Conservation (phyloP, 1,140 invertebrate species). For the Eriocheir sinensis region DNA sequence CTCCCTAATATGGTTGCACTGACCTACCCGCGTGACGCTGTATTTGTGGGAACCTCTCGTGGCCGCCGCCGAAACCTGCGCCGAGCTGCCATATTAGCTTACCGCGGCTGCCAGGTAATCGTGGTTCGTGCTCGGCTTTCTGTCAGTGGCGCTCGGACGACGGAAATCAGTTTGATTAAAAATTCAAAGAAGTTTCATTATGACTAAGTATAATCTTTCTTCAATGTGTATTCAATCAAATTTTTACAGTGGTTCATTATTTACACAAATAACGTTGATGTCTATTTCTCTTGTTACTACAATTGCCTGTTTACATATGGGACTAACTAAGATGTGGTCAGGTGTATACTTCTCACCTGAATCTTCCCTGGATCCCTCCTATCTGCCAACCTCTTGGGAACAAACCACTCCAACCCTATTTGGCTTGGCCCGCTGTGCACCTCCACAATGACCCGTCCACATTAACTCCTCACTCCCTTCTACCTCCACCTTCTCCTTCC, state of each 20-base stretch:
- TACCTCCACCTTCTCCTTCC: not conserved
- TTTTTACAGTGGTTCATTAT: too few relatives aligned
- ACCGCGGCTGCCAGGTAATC: not conserved
- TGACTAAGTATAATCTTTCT: too few relatives aligned
- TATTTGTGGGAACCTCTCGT: conserved; percentile 23
- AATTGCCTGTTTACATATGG: too few relatives aligned
- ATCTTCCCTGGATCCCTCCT: not conserved
- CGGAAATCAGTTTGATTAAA: too few relatives aligned
- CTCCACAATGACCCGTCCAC: too few relatives aligned
- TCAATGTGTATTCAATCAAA: too few relatives aligned
- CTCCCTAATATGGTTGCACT: conserved; percentile 5
- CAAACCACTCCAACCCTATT: not conserved
- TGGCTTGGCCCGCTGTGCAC: not conserved
- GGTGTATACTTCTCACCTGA: not conserved
- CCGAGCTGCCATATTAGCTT: not conserved
- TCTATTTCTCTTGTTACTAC: too few relatives aligned
- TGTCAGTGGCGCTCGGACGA: too few relatives aligned
- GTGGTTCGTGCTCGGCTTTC: not conserved
- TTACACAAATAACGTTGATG: too few relatives aligned
- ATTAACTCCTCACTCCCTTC: not conserved
- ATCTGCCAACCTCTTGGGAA: not conserved
- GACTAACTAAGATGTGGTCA: too few relatives aligned
- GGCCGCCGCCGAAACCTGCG: not conserved
- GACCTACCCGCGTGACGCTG: not conserved
- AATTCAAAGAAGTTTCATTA: too few relatives aligned